Conservation (phyloP, 2,888 invertebrate species). For the Conomelus anceps region DNA sequence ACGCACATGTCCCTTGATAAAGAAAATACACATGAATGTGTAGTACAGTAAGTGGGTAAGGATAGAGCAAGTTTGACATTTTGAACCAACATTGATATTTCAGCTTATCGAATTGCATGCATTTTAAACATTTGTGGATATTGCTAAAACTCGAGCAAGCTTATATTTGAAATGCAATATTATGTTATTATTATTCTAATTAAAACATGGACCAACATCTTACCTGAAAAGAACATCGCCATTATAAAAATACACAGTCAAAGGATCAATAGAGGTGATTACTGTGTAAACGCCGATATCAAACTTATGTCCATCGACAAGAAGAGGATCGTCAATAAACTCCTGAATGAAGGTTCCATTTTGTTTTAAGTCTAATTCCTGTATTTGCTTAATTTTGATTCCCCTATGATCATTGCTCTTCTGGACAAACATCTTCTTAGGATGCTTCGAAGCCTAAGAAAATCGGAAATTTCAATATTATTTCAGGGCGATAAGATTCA, state of each 20-base stretch:
- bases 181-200: no score
- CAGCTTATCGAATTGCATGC: no score
- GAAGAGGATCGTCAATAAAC: conserved; percentile 77
- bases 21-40: no score
- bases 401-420: conserved; percentile 90
- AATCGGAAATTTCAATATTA: neutral
- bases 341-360: conserved; percentile 84
- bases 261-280: conserved; percentile 82
- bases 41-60: no score
- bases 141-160: no score
- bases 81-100: no score
- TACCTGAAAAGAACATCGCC: conserved; percentile 84
- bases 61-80: no score
- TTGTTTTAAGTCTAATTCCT: conserved; percentile 61
- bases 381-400: conserved; percentile 64
- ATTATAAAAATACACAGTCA: conserved; percentile 81
- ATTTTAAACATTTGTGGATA: no score
- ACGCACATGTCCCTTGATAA: no score
- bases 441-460: conserved; percentile 51
- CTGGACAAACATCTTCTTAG: conserved; percentile 72
- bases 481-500: neutral
- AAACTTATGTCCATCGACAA: conserved; percentile 91
- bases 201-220: no score
- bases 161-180: no score
- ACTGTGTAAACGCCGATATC: conserved; percentile 94